These are phyloP conservation scores for Poeciliopsis prolifica DNA, from an alignment of 2,113 vertebrate species.

Conservation along the genomic window DNA sequence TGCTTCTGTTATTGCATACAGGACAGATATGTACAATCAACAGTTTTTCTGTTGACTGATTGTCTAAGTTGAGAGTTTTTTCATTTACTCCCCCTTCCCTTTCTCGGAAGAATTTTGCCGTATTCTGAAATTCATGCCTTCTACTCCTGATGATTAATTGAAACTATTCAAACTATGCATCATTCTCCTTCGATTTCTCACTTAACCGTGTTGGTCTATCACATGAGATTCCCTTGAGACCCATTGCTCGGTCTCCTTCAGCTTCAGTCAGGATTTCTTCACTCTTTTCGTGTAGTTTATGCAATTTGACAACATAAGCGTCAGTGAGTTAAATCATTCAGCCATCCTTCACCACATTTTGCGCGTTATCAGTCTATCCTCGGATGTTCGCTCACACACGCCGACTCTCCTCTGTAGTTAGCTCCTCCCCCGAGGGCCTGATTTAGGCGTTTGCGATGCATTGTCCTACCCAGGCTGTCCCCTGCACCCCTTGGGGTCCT, in stretches of 20 bases:
- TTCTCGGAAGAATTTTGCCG: no score
- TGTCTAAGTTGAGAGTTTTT: background rate
- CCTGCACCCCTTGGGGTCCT: constrained; percentile 11
- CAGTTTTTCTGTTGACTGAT: background rate
- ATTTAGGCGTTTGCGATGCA: constrained; percentile 45
- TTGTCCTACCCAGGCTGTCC: constrained; percentile 34
- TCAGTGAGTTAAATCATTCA: constrained; percentile 3
- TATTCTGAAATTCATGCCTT: no score
- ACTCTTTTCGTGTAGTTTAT: background rate
- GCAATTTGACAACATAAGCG: background rate
- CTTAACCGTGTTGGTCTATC: no score
- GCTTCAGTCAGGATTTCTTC: constrained; percentile 15
- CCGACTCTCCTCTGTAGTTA: constrained; percentile 24
- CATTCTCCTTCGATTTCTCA: no score
- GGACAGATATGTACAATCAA: background rate
- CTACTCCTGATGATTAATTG: no score
- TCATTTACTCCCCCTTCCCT: no score
- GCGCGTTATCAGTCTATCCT: background rate
- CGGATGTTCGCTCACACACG: background rate
- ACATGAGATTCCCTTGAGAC: no score
- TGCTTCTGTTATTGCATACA: background rate
- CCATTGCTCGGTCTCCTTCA: background rate
- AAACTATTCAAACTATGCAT: no score
- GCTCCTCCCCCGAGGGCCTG: constrained; percentile 26
- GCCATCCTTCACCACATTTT: background rate